Percentiles rank a stretch among this genome's conserved stretches.
Evolutionary conservation across 2,888 invertebrate species (phyloP).

Genomic region (Agrotis exclamationis): DNA sequence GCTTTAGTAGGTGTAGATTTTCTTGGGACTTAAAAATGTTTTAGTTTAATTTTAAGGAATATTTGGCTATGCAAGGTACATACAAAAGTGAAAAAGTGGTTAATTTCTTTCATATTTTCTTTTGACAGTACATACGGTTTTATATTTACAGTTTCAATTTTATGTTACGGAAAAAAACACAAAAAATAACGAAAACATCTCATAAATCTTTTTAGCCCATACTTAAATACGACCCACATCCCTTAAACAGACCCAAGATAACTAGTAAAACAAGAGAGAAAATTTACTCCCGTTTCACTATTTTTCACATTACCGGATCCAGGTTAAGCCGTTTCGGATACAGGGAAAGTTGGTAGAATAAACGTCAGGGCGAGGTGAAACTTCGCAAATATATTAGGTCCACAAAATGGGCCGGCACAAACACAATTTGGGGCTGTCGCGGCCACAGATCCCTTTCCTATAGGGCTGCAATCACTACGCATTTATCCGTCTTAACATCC

Average conservation of each 20-base stretch:
- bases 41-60: too few relatives aligned
- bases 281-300: slow-evolving; percentile 43
- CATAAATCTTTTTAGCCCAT: slow-evolving; percentile 25
- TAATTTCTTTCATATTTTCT: too few relatives aligned
- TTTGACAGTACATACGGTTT: too few relatives aligned
- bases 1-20: too few relatives aligned
- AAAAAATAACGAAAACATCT: background rate
- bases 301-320: slow-evolving; percentile 63
- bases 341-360: slow-evolving; percentile 56
- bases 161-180: background rate
- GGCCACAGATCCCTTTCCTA: slow-evolving; percentile 34
- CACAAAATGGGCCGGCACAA: slow-evolving; percentile 66
- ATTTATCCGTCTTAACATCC: slow-evolving; percentile 9
- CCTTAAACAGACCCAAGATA: slow-evolving; percentile 29
- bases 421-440: slow-evolving; percentile 70
- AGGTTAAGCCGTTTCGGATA: slow-evolving; percentile 66
- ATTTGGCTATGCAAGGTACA: too few relatives aligned
- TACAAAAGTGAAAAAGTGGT: too few relatives aligned
- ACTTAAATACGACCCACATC: slow-evolving; percentile 20
- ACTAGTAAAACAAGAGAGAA: slow-evolving; percentile 44
- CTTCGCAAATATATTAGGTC: slow-evolving; percentile 72
- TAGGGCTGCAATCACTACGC: slow-evolving; percentile 22
- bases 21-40: too few relatives aligned
- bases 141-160: background rate
- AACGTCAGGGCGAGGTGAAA: slow-evolving; percentile 46